Evolutionary conservation across 92 coral and sea anemone species (phyloP).

Genomic region (Epizoanthus stellaris): DNA sequence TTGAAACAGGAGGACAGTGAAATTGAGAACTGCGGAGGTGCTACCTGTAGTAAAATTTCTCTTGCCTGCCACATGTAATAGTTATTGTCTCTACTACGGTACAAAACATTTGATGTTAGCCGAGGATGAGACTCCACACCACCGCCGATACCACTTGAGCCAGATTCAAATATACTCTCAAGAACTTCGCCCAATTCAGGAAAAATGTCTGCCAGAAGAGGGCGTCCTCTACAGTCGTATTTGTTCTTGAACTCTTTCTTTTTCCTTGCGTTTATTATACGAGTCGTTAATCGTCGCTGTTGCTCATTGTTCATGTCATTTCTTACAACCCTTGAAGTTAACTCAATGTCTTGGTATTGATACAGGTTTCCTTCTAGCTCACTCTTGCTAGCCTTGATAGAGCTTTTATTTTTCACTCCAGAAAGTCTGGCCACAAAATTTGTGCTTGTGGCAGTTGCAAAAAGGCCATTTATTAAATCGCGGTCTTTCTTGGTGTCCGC

Average conservation of each 20-base stretch:
- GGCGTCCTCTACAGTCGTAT: slow-evolving; percentile 25
- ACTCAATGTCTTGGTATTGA: slow-evolving; percentile 27
- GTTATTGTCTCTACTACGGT: slow-evolving; percentile 34
- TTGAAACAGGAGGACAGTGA: slow-evolving; percentile 59
- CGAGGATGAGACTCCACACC: slow-evolving; percentile 59
- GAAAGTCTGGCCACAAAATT: slow-evolving; percentile 38
- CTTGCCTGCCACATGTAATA: slow-evolving; percentile 56
- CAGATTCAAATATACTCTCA: slow-evolving; percentile 45
- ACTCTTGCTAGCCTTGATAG: slow-evolving; percentile 42
- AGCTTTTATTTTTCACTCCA: slow-evolving; percentile 47
- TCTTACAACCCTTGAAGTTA: slow-evolving; percentile 44
- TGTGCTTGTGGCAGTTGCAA: slow-evolving; percentile 50
- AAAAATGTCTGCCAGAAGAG: slow-evolving; percentile 28
- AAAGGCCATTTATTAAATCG: slow-evolving; percentile 51
- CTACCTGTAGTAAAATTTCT: slow-evolving; percentile 42
- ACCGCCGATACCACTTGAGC: slow-evolving; percentile 36
- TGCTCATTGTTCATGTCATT: slow-evolving; percentile 62
- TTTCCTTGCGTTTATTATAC: slow-evolving; percentile 9
- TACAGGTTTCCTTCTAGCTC: slow-evolving; percentile 1
- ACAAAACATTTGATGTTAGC: slow-evolving; percentile 49
- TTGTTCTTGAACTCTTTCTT: slow-evolving; percentile 17
- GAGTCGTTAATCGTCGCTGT: slow-evolving; percentile 40
- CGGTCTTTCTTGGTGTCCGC: slow-evolving; percentile 62
- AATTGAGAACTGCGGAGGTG: slow-evolving; percentile 37
- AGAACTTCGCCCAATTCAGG: slow-evolving; percentile 41